Percentiles rank a stretch among this genome's conserved stretches.
These are phyloP conservation scores for Stenoptilia bipunctidactyla DNA, from an alignment of 2,888 invertebrate genomes.

Conservation along the genomic window DNA sequence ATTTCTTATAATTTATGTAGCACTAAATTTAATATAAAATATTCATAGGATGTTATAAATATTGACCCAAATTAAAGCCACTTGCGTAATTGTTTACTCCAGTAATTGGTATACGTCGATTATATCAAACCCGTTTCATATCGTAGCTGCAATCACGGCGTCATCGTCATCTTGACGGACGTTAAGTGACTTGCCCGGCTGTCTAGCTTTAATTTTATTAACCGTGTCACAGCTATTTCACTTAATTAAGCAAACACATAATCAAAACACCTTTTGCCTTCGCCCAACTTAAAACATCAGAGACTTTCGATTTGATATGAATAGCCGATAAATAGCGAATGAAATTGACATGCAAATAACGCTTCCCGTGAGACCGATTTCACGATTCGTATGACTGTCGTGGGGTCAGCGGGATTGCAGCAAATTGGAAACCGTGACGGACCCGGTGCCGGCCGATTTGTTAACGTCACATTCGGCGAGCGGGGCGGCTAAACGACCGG, in stretches of 20 bases:
- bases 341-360: slow-evolving; percentile 35
- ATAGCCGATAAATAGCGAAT: slow-evolving; percentile 10
- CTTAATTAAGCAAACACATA: background rate
- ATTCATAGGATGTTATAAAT: background rate
- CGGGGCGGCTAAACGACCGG: slow-evolving; percentile 21
- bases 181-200: slow-evolving; percentile 21
- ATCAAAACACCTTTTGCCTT: too few species aligned
- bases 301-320: too few species aligned
- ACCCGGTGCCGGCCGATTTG: slow-evolving; percentile 42
- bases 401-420: slow-evolving; percentile 46
- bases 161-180: slow-evolving; percentile 32
- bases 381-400: slow-evolving; percentile 32
- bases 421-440: slow-evolving; percentile 55
- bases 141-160: slow-evolving; percentile 27
- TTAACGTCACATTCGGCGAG: slow-evolving; percentile 47
- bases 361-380: slow-evolving; percentile 36
- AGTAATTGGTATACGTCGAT: slow-evolving; percentile 38
- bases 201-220: background rate
- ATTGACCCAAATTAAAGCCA: slow-evolving; percentile 15
- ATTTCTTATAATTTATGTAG: too few species aligned
- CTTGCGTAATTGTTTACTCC: slow-evolving; percentile 36
- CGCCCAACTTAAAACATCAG: too few species aligned
- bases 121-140: slow-evolving; percentile 26
- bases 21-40: too few species aligned
- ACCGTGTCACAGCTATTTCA: background rate